Evolutionary conservation across 2,888 invertebrate genomes (phyloP).

Genomic region (Melieria picta): DNA sequence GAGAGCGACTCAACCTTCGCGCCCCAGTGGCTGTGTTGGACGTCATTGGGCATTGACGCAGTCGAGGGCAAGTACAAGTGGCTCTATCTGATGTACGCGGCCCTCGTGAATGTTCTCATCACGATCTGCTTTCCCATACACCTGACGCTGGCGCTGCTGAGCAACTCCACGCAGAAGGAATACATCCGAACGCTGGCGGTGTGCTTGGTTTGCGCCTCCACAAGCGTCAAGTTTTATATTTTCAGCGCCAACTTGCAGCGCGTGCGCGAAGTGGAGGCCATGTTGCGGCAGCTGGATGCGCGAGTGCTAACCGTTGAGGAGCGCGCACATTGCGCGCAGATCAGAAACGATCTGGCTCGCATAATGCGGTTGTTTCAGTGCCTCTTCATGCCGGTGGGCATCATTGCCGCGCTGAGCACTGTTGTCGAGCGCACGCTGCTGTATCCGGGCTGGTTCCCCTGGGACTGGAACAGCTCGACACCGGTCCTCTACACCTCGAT

Average conservation of each 20-base stretch:
- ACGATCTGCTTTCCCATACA: slow-evolving; percentile 55
- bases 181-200: slow-evolving; percentile 49
- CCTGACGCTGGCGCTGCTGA: slow-evolving; percentile 45
- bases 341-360: slow-evolving; percentile 37
- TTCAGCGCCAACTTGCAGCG: slow-evolving; percentile 45
- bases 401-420: too few species aligned
- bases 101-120: slow-evolving; percentile 21
- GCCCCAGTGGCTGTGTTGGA: slow-evolving; percentile 13
- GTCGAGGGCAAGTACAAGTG: neutral
- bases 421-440: neutral
- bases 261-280: slow-evolving; percentile 45
- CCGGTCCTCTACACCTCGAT: neutral
- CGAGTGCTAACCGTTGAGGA: slow-evolving; percentile 42
- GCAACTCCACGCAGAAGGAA: slow-evolving; percentile 42
- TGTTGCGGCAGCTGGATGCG: slow-evolving; percentile 46
- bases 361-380: too few species aligned
- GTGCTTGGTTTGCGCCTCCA: slow-evolving; percentile 43
- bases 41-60: slow-evolving; percentile 12
- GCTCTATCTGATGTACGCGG: slow-evolving; percentile 9
- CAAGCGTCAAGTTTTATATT: slow-evolving; percentile 47
- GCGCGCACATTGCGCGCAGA: slow-evolving; percentile 37
- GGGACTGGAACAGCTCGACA: neutral
- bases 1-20: slow-evolving; percentile 1
- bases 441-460: neutral
- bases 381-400: too few species aligned